Evolutionary conservation across 2,888 invertebrate genomes (phyloP), one percentile per base, ranked within the genome.

Genomic region (Eudasyphora cyanicolor): DNA sequence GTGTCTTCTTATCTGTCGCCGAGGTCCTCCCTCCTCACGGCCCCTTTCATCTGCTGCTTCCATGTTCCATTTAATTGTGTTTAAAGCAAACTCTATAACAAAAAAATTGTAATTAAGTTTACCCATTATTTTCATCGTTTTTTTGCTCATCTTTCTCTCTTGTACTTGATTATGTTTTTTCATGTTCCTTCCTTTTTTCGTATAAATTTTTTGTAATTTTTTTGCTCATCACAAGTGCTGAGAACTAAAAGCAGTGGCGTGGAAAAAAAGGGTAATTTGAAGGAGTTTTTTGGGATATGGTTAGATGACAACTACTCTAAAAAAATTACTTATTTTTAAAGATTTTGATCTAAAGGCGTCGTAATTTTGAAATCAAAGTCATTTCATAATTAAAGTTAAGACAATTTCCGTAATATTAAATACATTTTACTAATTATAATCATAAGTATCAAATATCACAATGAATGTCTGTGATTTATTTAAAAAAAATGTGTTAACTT

Each of bases 101-200:
- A 12, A 32, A 19, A 79, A 64, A 79, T 64, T 73, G 51, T 73
- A 79, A 79, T 74, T 79, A 57, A 74, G 79, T 79, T 74, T 67
- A 79, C 38, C 54, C 35, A 62, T 78, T 71, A 49, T 64, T 78
- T 42, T 38, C 67, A 42, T 21, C 38, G 38, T 21, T 35, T 35
- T 38, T 64, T 21, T 64, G 8, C 21, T 3, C 38, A n/a, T n/a
- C n/a, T n/a, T n/a, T 32, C 19, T n/a, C 14, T 57, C 14, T 57
- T 42, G 8, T 54, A 73, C 35, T 54, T 45, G 54, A 67, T 74
- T 67, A 78, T 78, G 19, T 69, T 69, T 32, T 77, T 21, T 60
- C 45, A 62, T 62, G 32, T 32, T 69, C 54, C 45, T 75, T 75
- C 62, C 54, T 32, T n/a, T n/a, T n/a, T 49, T 71, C 71, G 35